Evolutionary conservation across 2,113 vertebrate species (phyloP).

Genomic region (Leptodactylus fuscus): DNA sequence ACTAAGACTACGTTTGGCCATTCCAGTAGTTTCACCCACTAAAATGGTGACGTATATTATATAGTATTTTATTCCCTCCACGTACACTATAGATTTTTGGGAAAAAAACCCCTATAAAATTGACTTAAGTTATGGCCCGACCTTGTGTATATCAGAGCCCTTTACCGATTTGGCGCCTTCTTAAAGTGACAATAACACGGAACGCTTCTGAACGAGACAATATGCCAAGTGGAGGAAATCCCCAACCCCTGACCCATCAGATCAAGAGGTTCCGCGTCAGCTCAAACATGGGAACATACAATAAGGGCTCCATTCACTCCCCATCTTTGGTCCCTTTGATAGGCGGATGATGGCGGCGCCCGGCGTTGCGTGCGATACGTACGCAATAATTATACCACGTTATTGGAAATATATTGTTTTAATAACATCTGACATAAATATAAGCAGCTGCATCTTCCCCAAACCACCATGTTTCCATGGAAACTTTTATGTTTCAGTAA

Average conservation of each 20-base stretch:
- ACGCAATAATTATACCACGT: background rate
- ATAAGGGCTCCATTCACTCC: background rate
- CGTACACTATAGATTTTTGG: too few species aligned
- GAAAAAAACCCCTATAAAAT: too few species aligned
- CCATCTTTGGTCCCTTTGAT: background rate
- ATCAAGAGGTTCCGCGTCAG: background rate
- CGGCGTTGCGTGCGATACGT: background rate
- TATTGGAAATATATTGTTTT: constrained; percentile 32
- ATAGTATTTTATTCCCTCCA: too few species aligned
- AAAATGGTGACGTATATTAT: too few species aligned
- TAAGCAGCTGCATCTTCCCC: background rate
- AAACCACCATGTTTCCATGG: background rate
- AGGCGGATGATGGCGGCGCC: too few species aligned
- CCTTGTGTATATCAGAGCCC: too few species aligned
- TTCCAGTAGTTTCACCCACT: too few species aligned
- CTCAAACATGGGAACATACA: background rate
- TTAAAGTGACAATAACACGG: too few species aligned
- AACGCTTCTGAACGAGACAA: too few species aligned
- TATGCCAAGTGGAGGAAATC: background rate
- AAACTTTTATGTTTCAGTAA: constrained; percentile 10
- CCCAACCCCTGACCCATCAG: background rate
- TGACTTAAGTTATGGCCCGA: too few species aligned
- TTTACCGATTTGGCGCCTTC: too few species aligned
- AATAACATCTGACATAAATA: constrained; percentile 16
- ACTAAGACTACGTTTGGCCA: too few species aligned